phyloP scores from a whole-genome alignment of 2,113 vertebrate genomes.

The Saccopteryx leptura region DNA sequence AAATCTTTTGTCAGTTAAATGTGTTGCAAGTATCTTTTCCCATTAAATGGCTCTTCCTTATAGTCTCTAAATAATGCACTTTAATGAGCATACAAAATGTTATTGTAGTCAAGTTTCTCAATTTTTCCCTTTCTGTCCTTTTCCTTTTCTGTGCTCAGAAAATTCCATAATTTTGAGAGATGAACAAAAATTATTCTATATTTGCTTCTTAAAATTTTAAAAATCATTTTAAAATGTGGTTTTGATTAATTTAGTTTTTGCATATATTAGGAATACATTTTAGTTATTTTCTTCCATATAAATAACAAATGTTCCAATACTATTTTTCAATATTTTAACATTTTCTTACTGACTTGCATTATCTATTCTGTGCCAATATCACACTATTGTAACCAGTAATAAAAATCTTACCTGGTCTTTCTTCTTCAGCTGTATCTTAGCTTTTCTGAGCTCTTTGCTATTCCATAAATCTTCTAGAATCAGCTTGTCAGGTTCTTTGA shows the following conservation, averaged over 20 bases:
- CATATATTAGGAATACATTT: neutral
- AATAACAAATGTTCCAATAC: neutral
- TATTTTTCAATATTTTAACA: neutral
- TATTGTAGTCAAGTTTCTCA: neutral
- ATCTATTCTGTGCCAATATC: neutral
- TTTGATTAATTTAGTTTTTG: neutral
- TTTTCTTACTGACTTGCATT: neutral
- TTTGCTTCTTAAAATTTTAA: conserved; percentile 5
- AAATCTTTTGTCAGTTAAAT: neutral
- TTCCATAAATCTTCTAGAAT: neutral
- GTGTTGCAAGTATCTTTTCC: neutral
- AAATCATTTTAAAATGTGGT: neutral
- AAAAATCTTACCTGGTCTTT: neutral
- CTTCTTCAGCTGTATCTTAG: neutral
- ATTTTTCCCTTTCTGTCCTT: neutral
- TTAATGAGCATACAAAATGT: neutral
- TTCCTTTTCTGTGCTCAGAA: neutral
- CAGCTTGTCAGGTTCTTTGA: neutral
- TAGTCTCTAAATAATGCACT: neutral
- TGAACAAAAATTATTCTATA: neutral
- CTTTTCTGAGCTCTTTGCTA: neutral
- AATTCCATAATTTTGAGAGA: neutral
- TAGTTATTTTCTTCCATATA: neutral
- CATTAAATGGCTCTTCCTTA: neutral
- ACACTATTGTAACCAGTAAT: neutral